Evolutionary conservation across 2,113 vertebrate genomes (phyloP), one percentile per base, ranked within the genome.

Genomic region (Typhlomys cinereus): DNA sequence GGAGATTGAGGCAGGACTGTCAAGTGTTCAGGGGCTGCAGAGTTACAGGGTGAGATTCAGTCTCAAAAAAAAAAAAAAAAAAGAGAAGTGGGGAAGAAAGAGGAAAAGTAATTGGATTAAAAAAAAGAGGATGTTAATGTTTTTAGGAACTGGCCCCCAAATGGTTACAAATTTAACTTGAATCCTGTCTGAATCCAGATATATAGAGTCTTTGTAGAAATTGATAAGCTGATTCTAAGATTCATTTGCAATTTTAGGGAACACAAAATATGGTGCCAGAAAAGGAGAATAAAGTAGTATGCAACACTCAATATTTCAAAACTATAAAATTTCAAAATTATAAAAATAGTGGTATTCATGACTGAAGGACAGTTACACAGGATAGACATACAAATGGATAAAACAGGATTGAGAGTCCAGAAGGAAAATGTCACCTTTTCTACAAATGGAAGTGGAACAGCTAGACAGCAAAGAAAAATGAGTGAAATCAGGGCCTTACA

Each of bases 201-300:
- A 46, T 15, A 41, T 67, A n/a, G n/a, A n/a, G n/a, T 87, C 46
- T 67, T 84, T 90, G 44, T 94, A 93, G 85, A 90, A 84, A 73
- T n/a, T 50, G 46, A 69, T 64, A 88, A 82, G 64, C 29, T 52
- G n/a, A 66, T 89, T 95, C 6, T 91, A 34, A 94, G 81, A 89
- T 75, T 74, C 46, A 59, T 69, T 29, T 54, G 54, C 21, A 87
- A 83, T 91, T 71, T 89, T 50, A 69, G 52, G 62, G 73, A 64
- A 59, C 34, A 67, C 54, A 57, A 7, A 66, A 73, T 64, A 91
- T 66, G 48, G 73, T 46, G 61, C 44, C 59, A 20, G 59, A 83
- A 95, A 69, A 36, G 27, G 62, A 91, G 41, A 80, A 31, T 41
- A 76, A 84, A 90, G 62, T 89, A n/a, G n/a, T 25, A 41, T 34